Evolutionary conservation across 2,113 vertebrate species (phyloP).

Genomic region (Bombycilla garrulus): DNA sequence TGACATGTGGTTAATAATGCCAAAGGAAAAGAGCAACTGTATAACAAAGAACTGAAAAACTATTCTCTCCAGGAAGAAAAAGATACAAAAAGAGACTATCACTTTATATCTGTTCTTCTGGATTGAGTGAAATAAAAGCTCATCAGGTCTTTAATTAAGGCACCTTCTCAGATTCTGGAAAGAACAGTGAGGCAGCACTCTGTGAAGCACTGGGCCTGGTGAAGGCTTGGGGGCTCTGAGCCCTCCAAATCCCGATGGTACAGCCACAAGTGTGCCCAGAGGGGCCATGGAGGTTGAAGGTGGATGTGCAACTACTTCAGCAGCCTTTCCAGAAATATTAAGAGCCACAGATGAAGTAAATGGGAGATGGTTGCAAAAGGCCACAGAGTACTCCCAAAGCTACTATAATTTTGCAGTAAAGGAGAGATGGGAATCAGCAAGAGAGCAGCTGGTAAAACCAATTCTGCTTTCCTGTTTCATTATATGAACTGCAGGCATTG

Average conservation of each 20-base stretch:
- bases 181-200: not conserved
- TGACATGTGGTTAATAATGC: not conserved
- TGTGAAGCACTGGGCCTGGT: not conserved
- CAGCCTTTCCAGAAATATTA: not conserved
- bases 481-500: not conserved
- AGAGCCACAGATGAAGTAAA: not conserved
- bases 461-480: not conserved
- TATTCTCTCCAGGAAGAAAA: not conserved
- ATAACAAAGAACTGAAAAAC: not conserved
- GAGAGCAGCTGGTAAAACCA: not conserved
- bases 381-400: not conserved
- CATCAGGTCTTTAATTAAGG: not conserved
- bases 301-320: not conserved
- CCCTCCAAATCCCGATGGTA: not conserved
- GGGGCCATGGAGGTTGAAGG: not conserved
- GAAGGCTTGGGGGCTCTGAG: not conserved
- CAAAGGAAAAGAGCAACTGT: not conserved
- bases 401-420: not conserved
- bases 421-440: not conserved
- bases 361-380: not conserved
- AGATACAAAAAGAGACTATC: not conserved
- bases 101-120: not conserved
- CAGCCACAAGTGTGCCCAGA: not conserved
- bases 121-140: not conserved
- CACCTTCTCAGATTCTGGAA: not conserved